These are phyloP conservation scores for Salpingus planirostris DNA, from an alignment of 2,888 invertebrate species.

Conservation along the genomic window DNA sequence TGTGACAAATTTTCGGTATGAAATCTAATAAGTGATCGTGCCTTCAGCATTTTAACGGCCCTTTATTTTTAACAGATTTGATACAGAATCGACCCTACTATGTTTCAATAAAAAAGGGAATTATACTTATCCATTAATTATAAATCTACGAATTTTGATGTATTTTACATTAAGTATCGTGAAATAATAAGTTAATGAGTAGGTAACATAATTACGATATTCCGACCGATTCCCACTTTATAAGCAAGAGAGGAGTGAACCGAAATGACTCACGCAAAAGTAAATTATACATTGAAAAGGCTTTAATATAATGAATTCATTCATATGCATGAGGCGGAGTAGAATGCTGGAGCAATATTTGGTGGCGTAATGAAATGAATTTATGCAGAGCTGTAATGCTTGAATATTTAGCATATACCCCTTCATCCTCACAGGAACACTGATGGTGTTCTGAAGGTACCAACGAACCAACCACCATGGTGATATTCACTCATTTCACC, in stretches of 20 bases:
- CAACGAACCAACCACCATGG: too few species aligned
- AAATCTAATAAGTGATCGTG: too few species aligned
- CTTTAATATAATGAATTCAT: slow-evolving; percentile 58
- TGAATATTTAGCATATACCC: slow-evolving; percentile 54
- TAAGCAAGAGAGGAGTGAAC: slow-evolving; percentile 37
- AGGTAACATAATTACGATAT: slow-evolving; percentile 40
- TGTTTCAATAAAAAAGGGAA: too few species aligned
- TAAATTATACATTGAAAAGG: slow-evolving; percentile 59
- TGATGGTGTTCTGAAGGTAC: too few species aligned
- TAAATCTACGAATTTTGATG: too few species aligned
- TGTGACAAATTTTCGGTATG: too few species aligned
- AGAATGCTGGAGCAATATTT: slow-evolving; percentile 51
- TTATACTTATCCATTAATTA: too few species aligned
- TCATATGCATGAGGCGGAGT: slow-evolving; percentile 53
- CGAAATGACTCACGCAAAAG: slow-evolving; percentile 58
- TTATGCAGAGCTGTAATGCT: slow-evolving; percentile 57
- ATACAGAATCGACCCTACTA: too few species aligned
- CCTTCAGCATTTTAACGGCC: too few species aligned
- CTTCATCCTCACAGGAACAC: slow-evolving; percentile 51
- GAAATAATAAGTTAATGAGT: too few species aligned
- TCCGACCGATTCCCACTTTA: slow-evolving; percentile 38
- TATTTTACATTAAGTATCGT: too few species aligned
- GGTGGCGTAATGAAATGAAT: slow-evolving; percentile 57
- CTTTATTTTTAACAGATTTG: too few species aligned
- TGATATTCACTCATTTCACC: slow-evolving; percentile 35